Conservation (phyloP, 2,113 vertebrate genomes). For the Genyomyrus donnyi region DNA sequence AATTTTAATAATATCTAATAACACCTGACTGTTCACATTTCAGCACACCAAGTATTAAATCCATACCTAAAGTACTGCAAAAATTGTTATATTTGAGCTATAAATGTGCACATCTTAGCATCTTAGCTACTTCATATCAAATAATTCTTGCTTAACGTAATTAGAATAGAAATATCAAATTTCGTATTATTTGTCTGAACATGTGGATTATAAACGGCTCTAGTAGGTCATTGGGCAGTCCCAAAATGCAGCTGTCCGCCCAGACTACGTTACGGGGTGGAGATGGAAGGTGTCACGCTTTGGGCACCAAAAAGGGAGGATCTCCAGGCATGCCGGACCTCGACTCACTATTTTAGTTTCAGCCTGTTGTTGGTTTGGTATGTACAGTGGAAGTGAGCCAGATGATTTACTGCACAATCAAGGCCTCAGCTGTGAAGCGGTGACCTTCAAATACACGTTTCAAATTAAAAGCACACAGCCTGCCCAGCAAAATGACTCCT, state of each 20-base stretch:
- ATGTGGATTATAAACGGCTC: slow-evolving; percentile 38
- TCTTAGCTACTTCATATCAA: no score
- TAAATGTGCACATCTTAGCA: background rate
- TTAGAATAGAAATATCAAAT: background rate
- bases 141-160: background rate
- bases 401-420: slow-evolving; percentile 42
- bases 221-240: slow-evolving; percentile 20
- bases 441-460: slow-evolving; percentile 55
- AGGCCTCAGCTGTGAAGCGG: slow-evolving; percentile 30
- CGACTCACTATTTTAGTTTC: slow-evolving; percentile 54
- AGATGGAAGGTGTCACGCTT: slow-evolving; percentile 1
- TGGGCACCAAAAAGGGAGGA: slow-evolving; percentile 22
- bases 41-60: background rate
- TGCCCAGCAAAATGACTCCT: background rate
- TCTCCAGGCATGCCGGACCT: slow-evolving; percentile 40
- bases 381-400: slow-evolving; percentile 45
- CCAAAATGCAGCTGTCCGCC: background rate
- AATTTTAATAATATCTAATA: background rate
- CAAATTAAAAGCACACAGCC: background rate
- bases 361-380: slow-evolving; percentile 47
- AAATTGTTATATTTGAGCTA: background rate
- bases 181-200: background rate
- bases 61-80: background rate
- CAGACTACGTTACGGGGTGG: slow-evolving; percentile 39
- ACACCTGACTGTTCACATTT: background rate